phyloP scores from a whole-genome alignment of 2,797 vertebrate species.

The Epinephelus malabaricus region DNA sequence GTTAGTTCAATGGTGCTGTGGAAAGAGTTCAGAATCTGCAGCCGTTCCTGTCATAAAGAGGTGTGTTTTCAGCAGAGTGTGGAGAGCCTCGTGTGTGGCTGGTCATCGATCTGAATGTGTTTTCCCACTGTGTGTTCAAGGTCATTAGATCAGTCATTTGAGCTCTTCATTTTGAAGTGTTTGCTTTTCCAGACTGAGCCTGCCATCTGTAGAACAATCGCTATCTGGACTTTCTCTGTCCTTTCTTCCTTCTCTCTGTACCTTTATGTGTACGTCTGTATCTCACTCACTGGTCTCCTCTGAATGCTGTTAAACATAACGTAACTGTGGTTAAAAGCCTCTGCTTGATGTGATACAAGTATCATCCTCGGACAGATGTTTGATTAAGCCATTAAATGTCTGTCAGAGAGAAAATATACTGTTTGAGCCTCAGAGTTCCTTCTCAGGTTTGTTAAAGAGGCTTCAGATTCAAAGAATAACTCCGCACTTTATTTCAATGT shows the following conservation, averaged over 20 bases:
- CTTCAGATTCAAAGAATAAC: neutral
- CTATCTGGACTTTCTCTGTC: conserved; percentile 52
- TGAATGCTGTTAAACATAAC: conserved; percentile 16
- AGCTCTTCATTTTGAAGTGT: conserved; percentile 86
- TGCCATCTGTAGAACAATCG: conserved; percentile 74
- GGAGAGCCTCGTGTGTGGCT: conserved; percentile 71
- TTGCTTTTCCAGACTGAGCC: conserved; percentile 84
- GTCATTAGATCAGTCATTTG: conserved; percentile 84
- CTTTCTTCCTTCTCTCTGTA: conserved; percentile 16
- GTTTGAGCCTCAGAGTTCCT: neutral
- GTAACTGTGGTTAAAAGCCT: conserved; percentile 18
- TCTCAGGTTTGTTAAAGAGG: neutral
- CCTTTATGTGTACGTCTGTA: conserved; percentile 33
- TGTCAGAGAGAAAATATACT: neutral
- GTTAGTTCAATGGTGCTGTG: neutral
- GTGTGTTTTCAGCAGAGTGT: conserved; percentile 42
- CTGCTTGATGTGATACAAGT: neutral
- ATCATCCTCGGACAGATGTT: neutral
- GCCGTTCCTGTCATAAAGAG: conserved; percentile 42
- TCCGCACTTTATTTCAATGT: neutral
- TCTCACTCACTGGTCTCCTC: conserved; percentile 18
- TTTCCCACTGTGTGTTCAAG: conserved; percentile 66
- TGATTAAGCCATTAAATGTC: conserved; percentile 10
- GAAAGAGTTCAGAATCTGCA: neutral
- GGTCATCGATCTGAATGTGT: conserved; percentile 72